These are phyloP conservation scores for Brachynemurus nebulosus DNA, from an alignment of 2,888 invertebrate species.

Conservation along the genomic window DNA sequence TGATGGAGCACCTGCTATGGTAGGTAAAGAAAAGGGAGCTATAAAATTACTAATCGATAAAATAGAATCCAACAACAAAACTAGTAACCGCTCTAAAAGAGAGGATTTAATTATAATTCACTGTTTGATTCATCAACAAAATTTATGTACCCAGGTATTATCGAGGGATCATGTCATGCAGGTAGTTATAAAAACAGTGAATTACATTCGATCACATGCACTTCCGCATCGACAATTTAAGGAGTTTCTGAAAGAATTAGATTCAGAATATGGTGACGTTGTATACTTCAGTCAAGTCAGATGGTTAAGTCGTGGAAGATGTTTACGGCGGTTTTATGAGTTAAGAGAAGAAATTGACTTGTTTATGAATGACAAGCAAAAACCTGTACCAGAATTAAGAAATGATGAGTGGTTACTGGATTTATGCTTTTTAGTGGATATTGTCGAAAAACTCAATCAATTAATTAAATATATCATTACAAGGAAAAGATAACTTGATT, in stretches of 20 bases:
- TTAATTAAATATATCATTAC: constrained; percentile 7
- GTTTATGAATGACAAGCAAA: constrained; percentile 8
- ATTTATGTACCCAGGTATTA: constrained; percentile 9
- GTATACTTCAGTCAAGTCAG: constrained; percentile 3
- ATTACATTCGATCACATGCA: constrained; percentile 9
- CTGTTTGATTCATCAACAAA: constrained; percentile 10
- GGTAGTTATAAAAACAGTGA: constrained; percentile 11
- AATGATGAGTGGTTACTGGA: constrained; percentile 8
- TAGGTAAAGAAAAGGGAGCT: constrained; percentile 7
- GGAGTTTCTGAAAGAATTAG: constrained; percentile 3
- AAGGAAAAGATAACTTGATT: constrained; percentile 9
- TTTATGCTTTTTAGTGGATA: constrained; percentile 9
- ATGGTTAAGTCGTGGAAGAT: constrained; percentile 6
- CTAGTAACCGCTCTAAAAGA: constrained; percentile 9
- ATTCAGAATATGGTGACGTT: constrained; percentile 5
- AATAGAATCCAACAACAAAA: constrained; percentile 11
- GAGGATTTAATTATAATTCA: constrained; percentile 11
- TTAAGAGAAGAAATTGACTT: constrained; percentile 9
- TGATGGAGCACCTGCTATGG: constrained; percentile 8
- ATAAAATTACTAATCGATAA: constrained; percentile 9
- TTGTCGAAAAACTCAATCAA: constrained; percentile 7
- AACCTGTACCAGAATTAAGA: constrained; percentile 7
- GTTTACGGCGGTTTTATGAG: constrained; percentile 5
- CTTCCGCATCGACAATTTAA: constrained; percentile 5
- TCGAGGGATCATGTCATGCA: constrained; percentile 10